A percentile compares a stretch with the other conserved stretches of the same genome.
phyloP scores from a whole-genome alignment of 2,797 vertebrate species.

The Scarus forsteni region DNA sequence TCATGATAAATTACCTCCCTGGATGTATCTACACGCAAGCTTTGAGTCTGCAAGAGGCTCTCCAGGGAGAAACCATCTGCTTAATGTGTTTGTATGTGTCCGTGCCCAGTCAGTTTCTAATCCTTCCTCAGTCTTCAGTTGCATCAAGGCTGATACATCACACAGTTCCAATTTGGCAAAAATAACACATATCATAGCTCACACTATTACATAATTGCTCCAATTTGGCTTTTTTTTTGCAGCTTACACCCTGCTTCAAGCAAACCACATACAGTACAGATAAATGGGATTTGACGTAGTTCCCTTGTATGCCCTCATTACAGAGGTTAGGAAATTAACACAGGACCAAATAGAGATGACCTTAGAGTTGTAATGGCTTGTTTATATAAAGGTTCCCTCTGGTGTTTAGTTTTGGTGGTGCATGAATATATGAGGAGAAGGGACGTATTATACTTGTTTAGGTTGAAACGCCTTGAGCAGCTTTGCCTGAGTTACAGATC shows the following conservation, averaged over 20 bases:
- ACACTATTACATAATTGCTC: conserved; percentile 12
- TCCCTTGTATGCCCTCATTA: conserved; percentile 1
- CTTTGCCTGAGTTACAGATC: too few relatives aligned
- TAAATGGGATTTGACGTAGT: conserved; percentile 13
- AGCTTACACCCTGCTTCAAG: conserved; percentile 6
- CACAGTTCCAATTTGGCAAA: conserved; percentile 27
- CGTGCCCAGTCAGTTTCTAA: conserved; percentile 56
- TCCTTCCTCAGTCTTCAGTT: conserved; percentile 44
- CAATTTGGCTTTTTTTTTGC: conserved; percentile 11
- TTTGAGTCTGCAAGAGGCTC: conserved; percentile 52
- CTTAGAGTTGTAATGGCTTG: conserved; percentile 6
- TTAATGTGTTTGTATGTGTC: conserved; percentile 70
- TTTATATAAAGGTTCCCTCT: conserved; percentile 66
- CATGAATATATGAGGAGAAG: conserved; percentile 13
- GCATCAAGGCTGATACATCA: conserved; percentile 45
- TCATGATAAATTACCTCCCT: conserved; percentile 53
- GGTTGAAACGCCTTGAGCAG: too few relatives aligned
- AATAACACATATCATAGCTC: conserved; percentile 12
- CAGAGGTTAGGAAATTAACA: conserved; percentile 7
- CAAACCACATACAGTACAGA: neutral
- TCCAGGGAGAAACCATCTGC: conserved; percentile 71
- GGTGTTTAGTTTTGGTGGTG: conserved; percentile 67
- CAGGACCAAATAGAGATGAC: conserved; percentile 13
- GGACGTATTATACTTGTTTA: too few relatives aligned
- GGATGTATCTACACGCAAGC: conserved; percentile 55